Evolutionary conservation across 35 echinoderm and acorn worm species (phyloP).

Genomic region (Apostichopus parvimensis): DNA sequence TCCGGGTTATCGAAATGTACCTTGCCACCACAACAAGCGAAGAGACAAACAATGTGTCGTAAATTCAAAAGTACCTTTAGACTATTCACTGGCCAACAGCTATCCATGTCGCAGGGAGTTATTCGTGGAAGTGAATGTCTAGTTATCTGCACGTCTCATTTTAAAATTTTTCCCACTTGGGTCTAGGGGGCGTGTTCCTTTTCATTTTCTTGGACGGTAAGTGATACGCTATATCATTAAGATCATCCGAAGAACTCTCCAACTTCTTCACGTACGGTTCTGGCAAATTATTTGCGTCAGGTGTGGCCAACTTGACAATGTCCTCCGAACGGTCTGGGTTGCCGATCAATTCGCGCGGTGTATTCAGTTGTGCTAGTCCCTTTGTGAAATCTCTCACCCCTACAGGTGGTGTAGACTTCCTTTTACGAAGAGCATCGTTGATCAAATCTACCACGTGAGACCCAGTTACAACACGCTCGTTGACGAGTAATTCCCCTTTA

Average conservation of each 20-base stretch:
- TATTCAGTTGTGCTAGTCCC: slow-evolving; percentile 14
- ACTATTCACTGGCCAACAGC: background rate
- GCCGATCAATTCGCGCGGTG: slow-evolving; percentile 28
- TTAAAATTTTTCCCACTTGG: slow-evolving; percentile 39
- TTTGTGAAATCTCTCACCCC: slow-evolving; percentile 5
- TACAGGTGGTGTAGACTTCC: background rate
- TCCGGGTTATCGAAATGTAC: background rate
- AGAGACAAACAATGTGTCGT: background rate
- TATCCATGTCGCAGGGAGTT: background rate
- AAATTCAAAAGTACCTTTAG: background rate
- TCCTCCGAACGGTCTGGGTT: slow-evolving; percentile 44
- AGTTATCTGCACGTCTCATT: no score
- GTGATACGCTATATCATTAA: slow-evolving; percentile 22
- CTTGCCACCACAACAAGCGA: slow-evolving; percentile 39
- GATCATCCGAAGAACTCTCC: background rate
- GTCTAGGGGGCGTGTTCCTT: no score
- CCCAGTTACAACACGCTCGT: background rate
- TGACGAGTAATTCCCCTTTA: background rate
- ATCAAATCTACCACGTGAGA: slow-evolving; percentile 26
- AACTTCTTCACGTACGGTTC: background rate
- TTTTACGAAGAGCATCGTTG: slow-evolving; percentile 36
- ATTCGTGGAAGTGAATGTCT: no score
- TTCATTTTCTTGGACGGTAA: background rate
- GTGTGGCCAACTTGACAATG: background rate
- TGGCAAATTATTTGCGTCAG: no score